Percentiles rank a stretch among this genome's conserved stretches.
These are phyloP conservation scores for Naso thynnoides DNA, from an alignment of 2,797 vertebrate genomes.

Conservation along the genomic window DNA sequence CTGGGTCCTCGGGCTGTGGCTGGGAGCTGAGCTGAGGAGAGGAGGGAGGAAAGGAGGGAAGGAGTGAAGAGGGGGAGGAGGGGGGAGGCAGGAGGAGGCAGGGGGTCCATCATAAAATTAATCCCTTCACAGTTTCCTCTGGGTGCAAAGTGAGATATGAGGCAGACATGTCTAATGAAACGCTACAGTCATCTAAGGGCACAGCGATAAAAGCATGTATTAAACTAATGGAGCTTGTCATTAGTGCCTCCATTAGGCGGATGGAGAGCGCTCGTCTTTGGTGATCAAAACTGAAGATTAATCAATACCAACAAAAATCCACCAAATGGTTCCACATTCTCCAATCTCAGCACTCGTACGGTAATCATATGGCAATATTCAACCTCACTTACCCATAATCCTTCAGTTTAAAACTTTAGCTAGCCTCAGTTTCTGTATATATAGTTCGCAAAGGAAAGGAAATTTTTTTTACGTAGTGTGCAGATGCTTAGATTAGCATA, in stretches of 20 bases:
- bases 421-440: not conserved
- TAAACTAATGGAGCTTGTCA: conserved; percentile 79
- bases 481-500: not conserved
- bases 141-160: conserved; percentile 86
- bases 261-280: conserved; percentile 62
- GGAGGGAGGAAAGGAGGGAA: conserved; percentile 45
- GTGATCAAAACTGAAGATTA: conserved; percentile 70
- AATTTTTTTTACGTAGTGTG: no score
- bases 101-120: conserved; percentile 84
- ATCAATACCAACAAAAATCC: conserved; percentile 62
- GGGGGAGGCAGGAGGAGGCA: conserved; percentile 65
- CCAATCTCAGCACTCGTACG: not conserved
- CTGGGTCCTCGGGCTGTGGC: conserved; percentile 77
- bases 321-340: conserved; percentile 29
- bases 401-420: not conserved
- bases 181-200: conserved; percentile 79
- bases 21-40: conserved; percentile 70
- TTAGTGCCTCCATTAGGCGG: conserved; percentile 75
- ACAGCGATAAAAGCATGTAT: conserved; percentile 76
- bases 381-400: conserved; percentile 20
- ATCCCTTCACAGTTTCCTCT: conserved; percentile 85
- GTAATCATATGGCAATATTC: conserved; percentile 1
- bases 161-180: conserved; percentile 82
- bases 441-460: conserved; percentile 1
- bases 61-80: conserved; percentile 29